Evolutionary conservation across 2,888 invertebrate genomes (phyloP), one percentile per base, ranked within the genome.

Genomic region (Heteromyza rotundicornis): DNA sequence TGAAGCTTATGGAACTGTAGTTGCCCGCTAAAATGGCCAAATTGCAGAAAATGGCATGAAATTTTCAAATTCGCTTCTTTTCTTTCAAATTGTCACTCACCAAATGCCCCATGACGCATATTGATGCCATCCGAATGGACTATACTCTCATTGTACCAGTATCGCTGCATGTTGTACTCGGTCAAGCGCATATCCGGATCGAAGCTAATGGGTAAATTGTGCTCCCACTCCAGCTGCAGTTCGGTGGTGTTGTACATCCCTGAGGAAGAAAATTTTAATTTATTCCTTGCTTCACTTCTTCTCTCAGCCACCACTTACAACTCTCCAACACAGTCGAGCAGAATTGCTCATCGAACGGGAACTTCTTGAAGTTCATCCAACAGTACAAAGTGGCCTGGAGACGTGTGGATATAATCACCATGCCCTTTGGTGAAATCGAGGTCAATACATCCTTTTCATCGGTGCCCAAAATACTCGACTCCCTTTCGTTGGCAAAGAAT

Each of bases 191-290:
- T 79, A 17, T 80, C 74, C 0, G 79, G 79, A 69, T 79, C 79
- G 40, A 79, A 79, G 10, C 79, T 76, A 53, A 79, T 79, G 3
- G 79, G 80, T 2, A 68, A 63, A 50, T 69, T 64, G 1, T 69
- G 59, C 59, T 79, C 79, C 79, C 79, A 79, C 22, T 72, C 61
- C 52, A 79, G 65, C 14, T 72, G 49, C 60, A 80, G 66, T 47
- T 79, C 80, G 0, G 79, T 78, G 0, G 76, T 78, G 16, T 80
- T 79, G 58, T 79, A 79, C 79, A 79, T 79, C 79, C 79, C 79
- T 80, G n/a, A 40, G n/a, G 14, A 8, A 32, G 7, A 5, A 32
- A 32, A 5, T 8, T 8, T 32, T 32, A 32, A 32, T 32, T 32
- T 32, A 32, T 8, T 32, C 5, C 32, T 32, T 8, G 12, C 32